Conservation (phyloP, 2,797 vertebrate species). For the Pseudochromis fuscus region DNA sequence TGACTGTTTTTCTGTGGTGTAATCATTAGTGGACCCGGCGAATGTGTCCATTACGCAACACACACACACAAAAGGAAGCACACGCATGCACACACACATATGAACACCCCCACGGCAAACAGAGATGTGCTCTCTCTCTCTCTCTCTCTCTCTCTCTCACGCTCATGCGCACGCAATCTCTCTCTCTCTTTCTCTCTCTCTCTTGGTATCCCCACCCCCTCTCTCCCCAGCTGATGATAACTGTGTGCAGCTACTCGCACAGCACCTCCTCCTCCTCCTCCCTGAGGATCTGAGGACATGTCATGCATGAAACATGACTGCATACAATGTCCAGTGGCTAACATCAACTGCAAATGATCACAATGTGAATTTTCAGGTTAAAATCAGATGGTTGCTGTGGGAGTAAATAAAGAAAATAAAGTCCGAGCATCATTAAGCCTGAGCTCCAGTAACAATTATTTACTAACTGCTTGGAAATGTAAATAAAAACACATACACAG, state of each 20-base stretch:
- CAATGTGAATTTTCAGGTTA: slow-evolving; percentile 10
- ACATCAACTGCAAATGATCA: background rate
- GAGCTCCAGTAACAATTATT: background rate
- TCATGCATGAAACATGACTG: slow-evolving; percentile 70
- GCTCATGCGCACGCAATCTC: slow-evolving; percentile 46
- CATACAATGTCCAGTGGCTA: slow-evolving; percentile 15
- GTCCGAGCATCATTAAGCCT: background rate
- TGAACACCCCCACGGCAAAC: slow-evolving; percentile 60
- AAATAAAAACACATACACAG: background rate
- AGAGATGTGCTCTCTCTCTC: slow-evolving; percentile 53
- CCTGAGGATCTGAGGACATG: slow-evolving; percentile 51
- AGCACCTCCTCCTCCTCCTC: slow-evolving; percentile 47
- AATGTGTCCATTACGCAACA: slow-evolving; percentile 69
- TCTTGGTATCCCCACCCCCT: slow-evolving; percentile 60
- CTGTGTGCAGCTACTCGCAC: slow-evolving; percentile 37
- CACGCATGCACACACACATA: slow-evolving; percentile 27
- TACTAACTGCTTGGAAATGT: too few relatives aligned
- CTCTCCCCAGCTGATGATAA: slow-evolving; percentile 65
- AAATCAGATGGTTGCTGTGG: background rate
- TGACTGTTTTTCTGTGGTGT: slow-evolving; percentile 53
- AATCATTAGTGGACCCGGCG: slow-evolving; percentile 60
- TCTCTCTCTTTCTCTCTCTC: slow-evolving; percentile 22
- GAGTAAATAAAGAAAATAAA: background rate
- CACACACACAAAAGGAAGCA: slow-evolving; percentile 52
- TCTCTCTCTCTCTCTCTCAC: slow-evolving; percentile 3